phyloP scores from a whole-genome alignment of 2,113 vertebrate genomes.

The Eidolon helvum region DNA sequence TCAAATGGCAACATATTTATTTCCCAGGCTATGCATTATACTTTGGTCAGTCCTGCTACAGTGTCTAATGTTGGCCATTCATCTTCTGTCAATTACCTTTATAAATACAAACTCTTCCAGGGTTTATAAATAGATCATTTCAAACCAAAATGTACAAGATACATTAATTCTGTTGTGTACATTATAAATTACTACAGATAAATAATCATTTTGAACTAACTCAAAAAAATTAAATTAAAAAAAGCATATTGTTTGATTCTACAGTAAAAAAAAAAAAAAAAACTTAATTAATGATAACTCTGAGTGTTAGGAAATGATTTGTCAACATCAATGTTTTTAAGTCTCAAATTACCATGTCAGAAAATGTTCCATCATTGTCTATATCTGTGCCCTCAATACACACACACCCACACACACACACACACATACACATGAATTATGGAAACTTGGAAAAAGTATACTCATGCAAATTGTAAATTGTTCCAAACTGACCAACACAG shows the following conservation, averaged over 20 bases:
- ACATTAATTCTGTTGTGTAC: background rate
- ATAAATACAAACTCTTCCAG: background rate
- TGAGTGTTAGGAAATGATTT: background rate
- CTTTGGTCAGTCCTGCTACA: background rate
- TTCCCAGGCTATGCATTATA: background rate
- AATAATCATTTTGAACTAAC: background rate
- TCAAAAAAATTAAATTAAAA: background rate
- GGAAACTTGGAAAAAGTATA: background rate
- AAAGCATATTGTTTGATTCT: background rate
- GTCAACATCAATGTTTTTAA: background rate
- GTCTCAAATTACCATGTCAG: background rate
- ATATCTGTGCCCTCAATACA: background rate
- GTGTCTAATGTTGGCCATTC: background rate
- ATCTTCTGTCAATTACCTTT: slow-evolving; percentile 36
- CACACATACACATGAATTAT: background rate
- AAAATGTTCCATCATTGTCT: background rate
- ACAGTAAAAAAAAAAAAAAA: background rate
- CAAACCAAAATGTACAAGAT: slow-evolving; percentile 16
- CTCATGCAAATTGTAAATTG: background rate
- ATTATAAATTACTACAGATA: background rate
- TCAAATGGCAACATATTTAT: background rate
- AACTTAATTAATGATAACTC: background rate
- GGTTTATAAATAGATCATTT: slow-evolving; percentile 2
- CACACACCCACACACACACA: background rate
- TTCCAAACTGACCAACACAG: background rate